phyloP scores from a whole-genome alignment of 2,113 vertebrate species.

The Pomatorhinus ruficollis region DNA sequence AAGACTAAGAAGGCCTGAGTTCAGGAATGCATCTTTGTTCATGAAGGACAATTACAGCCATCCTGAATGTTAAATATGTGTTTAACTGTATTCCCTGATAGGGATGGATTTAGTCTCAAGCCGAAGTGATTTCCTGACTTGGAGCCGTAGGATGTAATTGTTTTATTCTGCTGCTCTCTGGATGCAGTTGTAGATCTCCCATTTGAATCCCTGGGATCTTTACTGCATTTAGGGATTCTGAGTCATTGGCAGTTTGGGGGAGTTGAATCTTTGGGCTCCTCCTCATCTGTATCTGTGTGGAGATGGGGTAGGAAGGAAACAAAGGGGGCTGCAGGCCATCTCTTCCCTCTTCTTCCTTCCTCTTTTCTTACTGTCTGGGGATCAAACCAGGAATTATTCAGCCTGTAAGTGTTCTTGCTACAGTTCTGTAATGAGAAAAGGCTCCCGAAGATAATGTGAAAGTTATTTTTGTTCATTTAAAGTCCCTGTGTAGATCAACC shows the following conservation, averaged over 20 bases:
- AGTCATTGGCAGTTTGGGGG: neutral
- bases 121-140: slow-evolving; percentile 19
- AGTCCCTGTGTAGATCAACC: neutral
- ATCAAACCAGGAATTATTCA: neutral
- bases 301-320: neutral
- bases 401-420: neutral
- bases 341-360: neutral
- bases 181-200: neutral
- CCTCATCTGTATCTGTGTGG: neutral
- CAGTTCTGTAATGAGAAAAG: neutral
- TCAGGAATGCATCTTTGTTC: neutral
- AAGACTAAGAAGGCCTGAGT: neutral
- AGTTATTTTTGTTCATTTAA: neutral
- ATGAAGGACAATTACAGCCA: neutral
- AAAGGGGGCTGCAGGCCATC: neutral
- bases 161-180: neutral
- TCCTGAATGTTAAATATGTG: neutral
- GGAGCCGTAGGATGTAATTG: neutral
- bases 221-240: neutral
- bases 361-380: neutral
- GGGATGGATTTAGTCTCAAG: neutral
- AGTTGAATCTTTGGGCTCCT: neutral
- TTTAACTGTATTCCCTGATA: slow-evolving; percentile 42
- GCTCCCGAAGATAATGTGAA: neutral
- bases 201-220: neutral